Base-by-base conservation (phyloP, 2,113 vertebrate genomes). In the Todiramphus saurophagus region DNA sequence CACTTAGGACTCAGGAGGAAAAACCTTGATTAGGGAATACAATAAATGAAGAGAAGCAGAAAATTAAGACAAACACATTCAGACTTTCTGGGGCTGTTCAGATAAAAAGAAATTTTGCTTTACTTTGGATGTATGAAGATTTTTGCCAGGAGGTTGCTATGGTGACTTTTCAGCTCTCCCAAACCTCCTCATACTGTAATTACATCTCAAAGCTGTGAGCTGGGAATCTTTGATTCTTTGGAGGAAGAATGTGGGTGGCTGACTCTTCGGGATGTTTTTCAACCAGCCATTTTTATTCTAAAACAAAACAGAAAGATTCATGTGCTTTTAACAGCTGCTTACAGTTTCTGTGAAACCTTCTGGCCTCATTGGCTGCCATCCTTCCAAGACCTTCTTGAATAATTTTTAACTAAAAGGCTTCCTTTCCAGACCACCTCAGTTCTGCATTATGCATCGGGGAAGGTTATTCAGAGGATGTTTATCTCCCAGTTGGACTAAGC, bases 91-190 rank as follows among this genome's bases (percentile, higher is more conserved):
- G 75, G 67, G 77, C 93, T 37, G 8, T 87, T 93, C 50, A 39
- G 59, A 96, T 91, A 96, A 62, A 93, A 83, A 73, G 69, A n/a
- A 69, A 81, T 95, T 96, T 97, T 63, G 46, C 81, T 88, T 90
- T 24, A 87, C 69, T 96, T 95, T 78, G 91, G 95, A 96, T 95
- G 92, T 55, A 68, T 0, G 0, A 95, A 95, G 94, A 96, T 93
- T 96, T 97, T 95, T 96, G 83, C 66, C 82, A 66, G 63, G 89
- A 90, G 89, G 97, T 98, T 98, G 96, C 97, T 97, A 97, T 97
- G 97, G 97, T 90, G 95, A 98, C 90, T 94, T 97, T 87, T 96
- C 96, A 97, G 93, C 86, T 98, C 94, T 97, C 96, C 94, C 94
- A 97, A 96, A 96, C 80, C 92, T 97, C 89, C 96, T 75, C n/a